Evolutionary conservation across 2,888 invertebrate species (phyloP).

Genomic region (Epsilonema sp.): DNA sequence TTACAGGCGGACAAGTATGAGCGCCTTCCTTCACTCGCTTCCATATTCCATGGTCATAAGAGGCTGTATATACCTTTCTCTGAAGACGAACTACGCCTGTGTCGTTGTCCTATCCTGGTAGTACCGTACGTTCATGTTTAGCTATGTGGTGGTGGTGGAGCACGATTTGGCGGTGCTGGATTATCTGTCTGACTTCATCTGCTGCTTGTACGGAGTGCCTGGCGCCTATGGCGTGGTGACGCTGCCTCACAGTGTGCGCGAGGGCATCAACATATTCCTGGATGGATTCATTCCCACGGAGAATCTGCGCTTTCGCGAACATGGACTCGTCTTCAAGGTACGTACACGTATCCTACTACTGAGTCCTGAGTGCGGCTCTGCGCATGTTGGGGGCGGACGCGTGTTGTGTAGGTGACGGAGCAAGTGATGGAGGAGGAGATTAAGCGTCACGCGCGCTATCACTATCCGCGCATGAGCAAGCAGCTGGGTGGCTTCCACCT

Average conservation of each 20-base stretch:
- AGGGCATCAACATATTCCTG: conserved; percentile 98
- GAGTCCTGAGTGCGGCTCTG: too few relatives aligned
- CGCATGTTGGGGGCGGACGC: neutral
- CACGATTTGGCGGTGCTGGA: conserved; percentile 96
- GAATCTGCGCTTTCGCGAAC: conserved; percentile 90
- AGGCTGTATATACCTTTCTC: too few relatives aligned
- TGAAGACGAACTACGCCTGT: neutral
- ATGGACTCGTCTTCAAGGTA: conserved; percentile 75
- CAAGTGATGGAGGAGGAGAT: conserved; percentile 92
- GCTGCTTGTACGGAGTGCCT: conserved; percentile 90
- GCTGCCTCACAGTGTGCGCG: conserved; percentile 96
- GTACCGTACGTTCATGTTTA: conserved; percentile 29
- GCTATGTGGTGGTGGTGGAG: conserved; percentile 95
- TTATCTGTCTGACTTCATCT: conserved; percentile 95
- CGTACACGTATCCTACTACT: too few relatives aligned
- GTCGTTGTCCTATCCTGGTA: too few relatives aligned
- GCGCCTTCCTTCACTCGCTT: neutral
- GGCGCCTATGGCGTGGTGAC: conserved; percentile 98
- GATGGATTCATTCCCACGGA: conserved; percentile 98
- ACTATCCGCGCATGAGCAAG: conserved; percentile 76
- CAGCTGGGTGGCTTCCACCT: conserved; percentile 47
- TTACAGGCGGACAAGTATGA: conserved; percentile 68
- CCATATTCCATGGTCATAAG: too few relatives aligned
- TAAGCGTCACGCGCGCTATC: conserved; percentile 84
- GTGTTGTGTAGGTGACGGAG: conserved; percentile 51